These are phyloP conservation scores for Parasteatoda lunata DNA, from an alignment of 2,888 invertebrate species.

Conservation along the genomic window DNA sequence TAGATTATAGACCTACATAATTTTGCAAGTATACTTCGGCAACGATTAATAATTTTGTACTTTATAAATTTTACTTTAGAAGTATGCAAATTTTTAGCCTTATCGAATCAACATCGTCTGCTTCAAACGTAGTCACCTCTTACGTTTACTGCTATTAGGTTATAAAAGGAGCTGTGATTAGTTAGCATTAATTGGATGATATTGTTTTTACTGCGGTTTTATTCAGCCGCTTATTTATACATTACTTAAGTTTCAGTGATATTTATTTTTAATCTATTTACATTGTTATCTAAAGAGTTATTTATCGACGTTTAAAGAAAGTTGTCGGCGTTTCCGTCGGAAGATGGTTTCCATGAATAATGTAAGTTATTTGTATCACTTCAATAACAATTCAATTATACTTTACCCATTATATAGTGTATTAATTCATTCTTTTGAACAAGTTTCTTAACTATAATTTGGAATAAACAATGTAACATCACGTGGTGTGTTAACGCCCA, in stretches of 20 bases:
- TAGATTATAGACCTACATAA: constrained; percentile 54
- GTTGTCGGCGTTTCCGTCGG: constrained; percentile 37
- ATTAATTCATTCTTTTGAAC: neutral
- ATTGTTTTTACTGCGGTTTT: constrained; percentile 27
- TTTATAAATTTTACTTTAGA: constrained; percentile 37
- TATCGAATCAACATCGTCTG: constrained; percentile 51
- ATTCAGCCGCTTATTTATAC: constrained; percentile 30
- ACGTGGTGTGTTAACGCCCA: constrained; percentile 66
- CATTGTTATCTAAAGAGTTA: constrained; percentile 27
- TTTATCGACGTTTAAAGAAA: constrained; percentile 35
- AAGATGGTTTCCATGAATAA: constrained; percentile 57
- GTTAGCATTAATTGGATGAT: constrained; percentile 26
- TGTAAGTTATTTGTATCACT: constrained; percentile 36
- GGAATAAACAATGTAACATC: constrained; percentile 11
- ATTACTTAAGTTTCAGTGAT: constrained; percentile 46
- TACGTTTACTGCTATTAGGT: constrained; percentile 41
- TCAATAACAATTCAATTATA: too few species aligned
- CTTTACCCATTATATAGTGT: neutral
- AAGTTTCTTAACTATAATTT: neutral
- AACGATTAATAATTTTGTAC: constrained; percentile 48
- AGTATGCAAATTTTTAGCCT: constrained; percentile 63
- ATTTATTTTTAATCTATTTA: constrained; percentile 56
- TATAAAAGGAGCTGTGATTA: constrained; percentile 25
- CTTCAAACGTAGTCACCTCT: constrained; percentile 40
- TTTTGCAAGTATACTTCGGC: constrained; percentile 52